Percentiles rank a stretch among this genome's conserved stretches.
These are phyloP conservation scores for Sclerurus mexicanus DNA, from an alignment of 2,113 vertebrate species.

Conservation along the genomic window DNA sequence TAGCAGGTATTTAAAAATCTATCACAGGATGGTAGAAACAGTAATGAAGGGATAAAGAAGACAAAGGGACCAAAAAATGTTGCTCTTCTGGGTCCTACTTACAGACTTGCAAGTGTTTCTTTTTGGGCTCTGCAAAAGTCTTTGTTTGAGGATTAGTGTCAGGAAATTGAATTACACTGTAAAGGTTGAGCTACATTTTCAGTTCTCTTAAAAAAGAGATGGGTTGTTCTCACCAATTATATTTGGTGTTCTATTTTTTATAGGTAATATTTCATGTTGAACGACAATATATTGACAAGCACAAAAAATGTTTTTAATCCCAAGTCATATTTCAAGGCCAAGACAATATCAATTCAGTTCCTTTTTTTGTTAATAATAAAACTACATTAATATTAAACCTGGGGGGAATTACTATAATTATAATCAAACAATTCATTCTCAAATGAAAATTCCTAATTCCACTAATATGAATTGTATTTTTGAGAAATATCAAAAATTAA, in stretches of 20 bases:
- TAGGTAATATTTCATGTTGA: background rate
- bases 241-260: background rate
- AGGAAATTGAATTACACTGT: background rate
- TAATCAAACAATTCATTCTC: background rate
- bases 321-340: background rate
- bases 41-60: background rate
- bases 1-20: constrained; percentile 25
- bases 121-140: background rate
- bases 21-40: background rate
- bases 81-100: background rate
- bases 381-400: background rate
- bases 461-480: background rate
- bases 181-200: background rate
- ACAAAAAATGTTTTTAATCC: background rate
- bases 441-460: background rate
- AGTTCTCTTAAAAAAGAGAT: background rate
- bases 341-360: background rate
- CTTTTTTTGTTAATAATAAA: background rate
- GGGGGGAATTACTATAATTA: background rate
- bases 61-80: background rate
- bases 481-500: background rate
- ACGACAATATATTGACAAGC: background rate
- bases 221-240: background rate
- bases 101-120: background rate
- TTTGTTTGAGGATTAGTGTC: constrained; percentile 8